A percentile compares a stretch with the other conserved stretches of the same genome.
Evolutionary conservation across 1,140 invertebrate species (phyloP).

Genomic region (Calliphora vicina): DNA sequence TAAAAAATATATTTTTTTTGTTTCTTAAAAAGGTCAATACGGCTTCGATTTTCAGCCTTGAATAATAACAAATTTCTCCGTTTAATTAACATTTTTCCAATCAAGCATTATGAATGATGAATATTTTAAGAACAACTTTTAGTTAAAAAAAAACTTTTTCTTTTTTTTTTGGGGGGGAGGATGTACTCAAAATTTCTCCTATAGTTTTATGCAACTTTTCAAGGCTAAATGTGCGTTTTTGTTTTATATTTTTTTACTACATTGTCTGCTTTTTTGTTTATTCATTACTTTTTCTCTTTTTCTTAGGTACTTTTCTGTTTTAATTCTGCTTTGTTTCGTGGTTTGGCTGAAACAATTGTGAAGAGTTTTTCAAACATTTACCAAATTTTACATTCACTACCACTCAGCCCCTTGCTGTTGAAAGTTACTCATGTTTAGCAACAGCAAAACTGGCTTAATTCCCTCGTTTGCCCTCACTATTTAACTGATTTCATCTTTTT

Average conservation of each 20-base stretch:
- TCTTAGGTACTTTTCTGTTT: not conserved
- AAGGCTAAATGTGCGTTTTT: not conserved
- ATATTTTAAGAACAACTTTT: not conserved
- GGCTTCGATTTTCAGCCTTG: no score
- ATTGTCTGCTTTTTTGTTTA: not conserved
- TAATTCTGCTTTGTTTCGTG: not conserved
- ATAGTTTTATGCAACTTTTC: not conserved
- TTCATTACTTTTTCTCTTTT: not conserved
- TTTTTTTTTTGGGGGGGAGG: not conserved
- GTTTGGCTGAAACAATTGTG: not conserved
- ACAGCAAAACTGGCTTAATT: no score
- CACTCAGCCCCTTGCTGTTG: no score
- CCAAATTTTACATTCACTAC: no score
- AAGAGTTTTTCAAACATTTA: not conserved
- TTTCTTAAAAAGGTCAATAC: no score
- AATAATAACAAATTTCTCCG: no score
- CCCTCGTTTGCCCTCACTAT: no score
- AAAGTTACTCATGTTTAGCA: no score
- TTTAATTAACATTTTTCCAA: no score
- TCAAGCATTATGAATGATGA: no score
- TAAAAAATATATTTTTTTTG: no score
- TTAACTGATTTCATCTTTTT: not conserved
- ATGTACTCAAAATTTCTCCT: not conserved
- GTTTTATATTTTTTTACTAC: not conserved
- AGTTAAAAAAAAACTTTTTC: not conserved